Percentiles rank a stretch among this genome's conserved stretches.
phyloP scores from a whole-genome alignment of 1,140 invertebrate genomes.

The Trissolcus basalis region DNA sequence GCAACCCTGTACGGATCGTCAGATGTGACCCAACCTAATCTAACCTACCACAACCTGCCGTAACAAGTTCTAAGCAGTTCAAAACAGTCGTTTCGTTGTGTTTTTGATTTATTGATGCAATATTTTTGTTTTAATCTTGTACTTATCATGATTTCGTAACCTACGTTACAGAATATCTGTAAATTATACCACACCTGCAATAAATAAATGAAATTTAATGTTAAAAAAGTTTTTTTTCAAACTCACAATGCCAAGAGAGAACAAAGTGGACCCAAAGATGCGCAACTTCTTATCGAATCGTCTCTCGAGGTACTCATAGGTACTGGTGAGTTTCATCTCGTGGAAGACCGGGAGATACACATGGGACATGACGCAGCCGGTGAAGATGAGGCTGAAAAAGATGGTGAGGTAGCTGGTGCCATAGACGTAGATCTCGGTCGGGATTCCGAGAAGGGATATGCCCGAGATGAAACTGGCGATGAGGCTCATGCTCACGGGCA shows the following conservation, averaged over 20 bases:
- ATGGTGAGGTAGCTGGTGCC: slow-evolving; percentile 84
- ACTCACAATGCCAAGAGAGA: slow-evolving; percentile 83
- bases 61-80: too few species aligned
- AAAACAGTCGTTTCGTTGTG: too few species aligned
- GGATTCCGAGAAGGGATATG: slow-evolving; percentile 85
- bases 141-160: too few species aligned
- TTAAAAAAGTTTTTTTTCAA: not conserved
- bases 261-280: slow-evolving; percentile 84
- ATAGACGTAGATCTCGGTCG: slow-evolving; percentile 89
- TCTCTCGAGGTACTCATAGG: slow-evolving; percentile 90
- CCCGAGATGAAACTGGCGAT: slow-evolving; percentile 82
- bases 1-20: too few species aligned
- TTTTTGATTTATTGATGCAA: too few species aligned
- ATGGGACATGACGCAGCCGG: slow-evolving; percentile 80
- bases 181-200: too few species aligned
- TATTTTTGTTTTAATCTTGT: too few species aligned
- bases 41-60: too few species aligned
- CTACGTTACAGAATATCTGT: too few species aligned
- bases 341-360: slow-evolving; percentile 89
- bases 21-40: too few species aligned
- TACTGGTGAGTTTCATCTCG: slow-evolving; percentile 86
- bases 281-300: slow-evolving; percentile 84
- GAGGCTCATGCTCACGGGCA: slow-evolving; percentile 88
- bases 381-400: slow-evolving; percentile 79
- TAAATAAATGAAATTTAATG: too few species aligned